Evolutionary conservation across 2,888 invertebrate species (phyloP).

Genomic region (Dasysyrphus albostriatus): DNA sequence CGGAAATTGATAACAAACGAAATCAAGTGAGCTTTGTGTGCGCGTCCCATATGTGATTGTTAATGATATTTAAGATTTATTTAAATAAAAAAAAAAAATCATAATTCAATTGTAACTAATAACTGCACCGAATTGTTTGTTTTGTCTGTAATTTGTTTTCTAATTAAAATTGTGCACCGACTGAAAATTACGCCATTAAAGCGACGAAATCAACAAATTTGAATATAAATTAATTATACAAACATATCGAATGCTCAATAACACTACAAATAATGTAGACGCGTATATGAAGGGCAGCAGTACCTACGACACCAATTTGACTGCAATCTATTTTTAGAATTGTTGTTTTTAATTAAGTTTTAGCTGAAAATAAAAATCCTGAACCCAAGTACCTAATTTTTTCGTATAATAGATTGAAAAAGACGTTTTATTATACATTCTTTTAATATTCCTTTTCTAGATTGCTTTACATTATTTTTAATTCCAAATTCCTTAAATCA

Average conservation of each 20-base stretch:
- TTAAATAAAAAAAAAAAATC: neutral
- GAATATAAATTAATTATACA: neutral
- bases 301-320: neutral
- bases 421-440: conserved; percentile 3
- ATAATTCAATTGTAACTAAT: conserved; percentile 15
- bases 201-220: neutral
- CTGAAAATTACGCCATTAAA: neutral
- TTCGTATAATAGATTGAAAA: neutral
- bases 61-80: neutral
- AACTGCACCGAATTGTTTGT: neutral
- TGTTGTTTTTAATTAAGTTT: neutral
- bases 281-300: neutral
- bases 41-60: neutral
- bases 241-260: neutral
- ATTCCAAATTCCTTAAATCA: neutral
- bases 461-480: neutral
- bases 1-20: conserved; percentile 82
- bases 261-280: neutral
- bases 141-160: neutral
- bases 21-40: conserved; percentile 77
- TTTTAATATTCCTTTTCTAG: neutral
- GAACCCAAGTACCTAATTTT: too few relatives aligned
- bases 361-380: neutral
- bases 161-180: neutral
- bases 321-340: neutral